Evolutionary conservation across 2,888 invertebrate species (phyloP).

Genomic region (Cetonia aurata): DNA sequence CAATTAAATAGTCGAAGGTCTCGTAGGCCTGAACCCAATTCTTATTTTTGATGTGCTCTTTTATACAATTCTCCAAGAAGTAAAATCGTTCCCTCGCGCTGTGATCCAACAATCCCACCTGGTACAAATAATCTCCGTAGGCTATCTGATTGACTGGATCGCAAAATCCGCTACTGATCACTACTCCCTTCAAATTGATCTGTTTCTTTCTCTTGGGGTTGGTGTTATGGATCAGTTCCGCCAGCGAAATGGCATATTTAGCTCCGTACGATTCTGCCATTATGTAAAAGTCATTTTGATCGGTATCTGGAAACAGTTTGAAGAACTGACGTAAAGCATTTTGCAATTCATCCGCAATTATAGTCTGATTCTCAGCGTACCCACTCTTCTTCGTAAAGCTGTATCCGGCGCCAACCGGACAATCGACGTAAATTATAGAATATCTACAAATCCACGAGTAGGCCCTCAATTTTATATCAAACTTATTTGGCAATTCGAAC

Average conservation of each 20-base stretch:
- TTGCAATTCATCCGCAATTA: constrained; percentile 84
- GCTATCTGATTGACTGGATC: constrained; percentile 80
- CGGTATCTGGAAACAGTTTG: constrained; percentile 80
- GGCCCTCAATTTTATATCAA: constrained; percentile 69
- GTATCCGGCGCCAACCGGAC: constrained; percentile 92
- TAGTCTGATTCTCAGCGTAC: constrained; percentile 81
- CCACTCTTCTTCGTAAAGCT: constrained; percentile 86
- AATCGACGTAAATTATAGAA: constrained; percentile 87
- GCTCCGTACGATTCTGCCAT: constrained; percentile 92
- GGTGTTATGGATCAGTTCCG: constrained; percentile 76
- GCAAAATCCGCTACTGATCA: constrained; percentile 81
- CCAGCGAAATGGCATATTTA: constrained; percentile 81
- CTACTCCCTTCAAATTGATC: constrained; percentile 76
- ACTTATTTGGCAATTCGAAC: constrained; percentile 39
- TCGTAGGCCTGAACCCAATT: constrained; percentile 77
- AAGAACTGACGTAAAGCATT: constrained; percentile 84
- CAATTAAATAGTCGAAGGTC: constrained; percentile 75
- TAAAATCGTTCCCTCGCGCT: constrained; percentile 73
- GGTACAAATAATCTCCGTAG: constrained; percentile 82
- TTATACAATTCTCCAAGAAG: constrained; percentile 47
- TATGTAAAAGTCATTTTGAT: constrained; percentile 81
- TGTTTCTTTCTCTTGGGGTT: constrained; percentile 69
- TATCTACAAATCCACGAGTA: constrained; percentile 83
- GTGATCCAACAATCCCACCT: constrained; percentile 76
- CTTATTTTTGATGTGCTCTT: constrained; percentile 69